Conservation (phyloP, 2,113 vertebrate genomes). For the Calypte anna region DNA sequence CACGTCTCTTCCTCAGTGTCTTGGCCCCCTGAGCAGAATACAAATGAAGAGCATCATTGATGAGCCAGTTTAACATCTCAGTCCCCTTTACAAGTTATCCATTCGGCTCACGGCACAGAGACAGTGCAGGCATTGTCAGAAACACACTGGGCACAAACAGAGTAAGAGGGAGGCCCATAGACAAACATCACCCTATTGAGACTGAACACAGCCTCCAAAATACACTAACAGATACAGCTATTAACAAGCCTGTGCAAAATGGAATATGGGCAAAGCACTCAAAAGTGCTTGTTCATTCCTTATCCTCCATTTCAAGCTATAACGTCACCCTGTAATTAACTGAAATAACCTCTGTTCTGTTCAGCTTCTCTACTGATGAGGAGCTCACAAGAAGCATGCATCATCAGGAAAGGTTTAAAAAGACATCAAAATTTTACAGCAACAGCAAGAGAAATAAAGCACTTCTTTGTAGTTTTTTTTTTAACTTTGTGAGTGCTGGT, state of each 20-base stretch:
- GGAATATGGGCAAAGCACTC: background rate
- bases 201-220: constrained; percentile 41
- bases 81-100: background rate
- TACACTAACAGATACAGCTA: constrained; percentile 11
- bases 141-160: constrained; percentile 32
- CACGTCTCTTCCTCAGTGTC: background rate
- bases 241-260: background rate
- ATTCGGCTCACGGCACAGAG: constrained; percentile 25
- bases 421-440: constrained; percentile 17
- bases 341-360: constrained; percentile 47
- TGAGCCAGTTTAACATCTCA: background rate
- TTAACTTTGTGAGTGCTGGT: background rate
- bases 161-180: constrained; percentile 22
- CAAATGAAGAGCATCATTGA: constrained; percentile 55
- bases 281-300: constrained; percentile 38
- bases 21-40: constrained; percentile 55
- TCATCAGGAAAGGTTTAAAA: constrained; percentile 43
- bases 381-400: constrained; percentile 8
- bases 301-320: constrained; percentile 21
- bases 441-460: background rate
- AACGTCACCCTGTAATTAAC: constrained; percentile 45
- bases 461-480: background rate
- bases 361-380: background rate
- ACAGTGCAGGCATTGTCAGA: constrained; percentile 61
- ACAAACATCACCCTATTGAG: constrained; percentile 29